Base-by-base conservation (phyloP, 1,140 invertebrate genomes). In the Trichonephila clavipes region DNA sequence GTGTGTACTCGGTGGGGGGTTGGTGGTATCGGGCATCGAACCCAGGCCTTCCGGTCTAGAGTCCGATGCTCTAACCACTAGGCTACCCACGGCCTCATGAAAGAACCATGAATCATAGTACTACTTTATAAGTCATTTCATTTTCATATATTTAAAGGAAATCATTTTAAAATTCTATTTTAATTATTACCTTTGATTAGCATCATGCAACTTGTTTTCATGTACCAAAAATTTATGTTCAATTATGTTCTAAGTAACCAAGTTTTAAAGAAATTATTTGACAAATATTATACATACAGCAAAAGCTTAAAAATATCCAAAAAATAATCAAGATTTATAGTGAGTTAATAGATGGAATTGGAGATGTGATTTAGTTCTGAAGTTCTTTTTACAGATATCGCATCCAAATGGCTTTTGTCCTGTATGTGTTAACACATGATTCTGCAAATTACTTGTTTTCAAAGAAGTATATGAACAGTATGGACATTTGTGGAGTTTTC, bases 11-110 rank as follows among this genome's bases (percentile, higher is more conserved):
- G n/a, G n/a, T n/a, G n/a, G n/a, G n/a, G n/a, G n/a, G 1, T 34
- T 34, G 2, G 34, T 34, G 34, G 34, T 34, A 34, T 2, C 2
- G 34, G 34, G 34, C 34, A n/a, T 34, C 34, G 34, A 34, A 34
- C 34, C 2, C 34, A 34, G 1, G 34, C 1, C 2, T 1, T 2
- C 1, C 34, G 1, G 2, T 1, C 34, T 2, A 34, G 1, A 2
- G 2, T 34, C 34, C 34, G 2, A 34, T 34, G 2, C 34, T 2
- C 2, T 34, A 2, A 34, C 34, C 34, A 34, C 34, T 34, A 1
- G 2, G 34, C 34, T 34, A 34, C 34, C 34, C n/a, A n/a, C n/a
- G n/a, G n/a, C n/a, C n/a, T n/a, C n/a, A 34, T 34, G 34, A 34
- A 34, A 34, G 2, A 34, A 34, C 34, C 34, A 34, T 34, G 1